Percentiles rank a stretch among this genome's conserved stretches.
phyloP scores from a whole-genome alignment of 2,888 invertebrate species.

The Tridacna crocea region DNA sequence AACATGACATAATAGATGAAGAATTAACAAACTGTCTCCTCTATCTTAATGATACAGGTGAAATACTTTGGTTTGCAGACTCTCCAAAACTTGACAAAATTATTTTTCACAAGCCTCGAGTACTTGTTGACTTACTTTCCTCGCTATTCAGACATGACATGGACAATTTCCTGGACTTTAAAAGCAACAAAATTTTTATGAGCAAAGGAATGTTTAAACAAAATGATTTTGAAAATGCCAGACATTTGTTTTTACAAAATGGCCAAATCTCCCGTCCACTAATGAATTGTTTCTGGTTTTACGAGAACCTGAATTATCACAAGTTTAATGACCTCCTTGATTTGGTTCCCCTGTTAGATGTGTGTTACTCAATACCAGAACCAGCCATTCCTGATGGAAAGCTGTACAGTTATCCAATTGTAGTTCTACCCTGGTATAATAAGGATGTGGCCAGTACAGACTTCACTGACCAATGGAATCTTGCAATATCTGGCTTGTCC shows the following conservation, averaged over 20 bases:
- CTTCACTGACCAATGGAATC: slow-evolving; percentile 71
- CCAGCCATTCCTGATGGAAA: slow-evolving; percentile 72
- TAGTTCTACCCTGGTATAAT: slow-evolving; percentile 81
- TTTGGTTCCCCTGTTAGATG: slow-evolving; percentile 77
- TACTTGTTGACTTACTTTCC: slow-evolving; percentile 75
- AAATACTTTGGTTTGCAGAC: slow-evolving; percentile 80
- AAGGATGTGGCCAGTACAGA: slow-evolving; percentile 64
- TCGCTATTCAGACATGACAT: slow-evolving; percentile 80
- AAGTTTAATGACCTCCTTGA: slow-evolving; percentile 74
- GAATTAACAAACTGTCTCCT: slow-evolving; percentile 76
- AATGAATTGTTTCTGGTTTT: slow-evolving; percentile 81
- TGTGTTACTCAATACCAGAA: slow-evolving; percentile 81
- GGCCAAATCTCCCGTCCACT: slow-evolving; percentile 81
- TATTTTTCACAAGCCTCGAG: slow-evolving; percentile 80
- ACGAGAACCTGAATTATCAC: slow-evolving; percentile 72
- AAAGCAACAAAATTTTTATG: slow-evolving; percentile 77
- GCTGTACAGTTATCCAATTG: slow-evolving; percentile 70
- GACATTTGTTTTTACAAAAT: slow-evolving; percentile 69
- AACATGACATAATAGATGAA: slow-evolving; percentile 67
- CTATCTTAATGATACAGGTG: slow-evolving; percentile 79
- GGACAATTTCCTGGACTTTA: slow-evolving; percentile 75
- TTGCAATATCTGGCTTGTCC: slow-evolving; percentile 41
- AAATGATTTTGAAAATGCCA: slow-evolving; percentile 75
- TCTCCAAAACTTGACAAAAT: slow-evolving; percentile 72
- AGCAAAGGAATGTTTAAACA: slow-evolving; percentile 77